Conservation (phyloP, 2,797 vertebrate genomes). For the Semotilus atromaculatus region DNA sequence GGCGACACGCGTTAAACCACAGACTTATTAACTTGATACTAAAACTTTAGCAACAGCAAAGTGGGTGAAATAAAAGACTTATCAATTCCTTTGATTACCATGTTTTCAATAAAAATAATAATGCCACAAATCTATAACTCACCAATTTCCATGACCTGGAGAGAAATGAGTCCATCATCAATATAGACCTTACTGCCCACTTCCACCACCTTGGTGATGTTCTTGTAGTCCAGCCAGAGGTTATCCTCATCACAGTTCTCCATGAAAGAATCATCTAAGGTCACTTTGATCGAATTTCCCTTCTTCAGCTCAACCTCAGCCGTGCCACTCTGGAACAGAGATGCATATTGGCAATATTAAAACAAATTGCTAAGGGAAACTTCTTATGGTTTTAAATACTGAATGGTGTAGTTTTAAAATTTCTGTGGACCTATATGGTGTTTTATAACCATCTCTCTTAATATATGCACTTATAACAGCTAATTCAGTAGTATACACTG, state of each 20-base stretch:
- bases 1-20: background rate
- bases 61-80: background rate
- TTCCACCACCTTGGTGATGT: constrained; percentile 91
- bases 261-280: constrained; percentile 87
- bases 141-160: constrained; percentile 92
- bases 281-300: constrained; percentile 87
- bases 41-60: background rate
- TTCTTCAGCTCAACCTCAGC: constrained; percentile 96
- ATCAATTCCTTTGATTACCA: background rate
- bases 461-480: background rate
- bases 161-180: constrained; percentile 95
- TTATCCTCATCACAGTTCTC: constrained; percentile 88
- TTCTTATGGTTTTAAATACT: background rate
- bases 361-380: background rate
- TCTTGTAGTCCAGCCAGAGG: constrained; percentile 98
- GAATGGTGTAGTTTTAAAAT: background rate
- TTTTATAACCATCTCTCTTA: background rate
- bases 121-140: constrained; percentile 45
- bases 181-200: constrained; percentile 93
- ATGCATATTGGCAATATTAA: background rate
- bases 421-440: background rate
- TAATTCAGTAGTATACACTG: too few species aligned
- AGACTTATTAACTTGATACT: background rate
- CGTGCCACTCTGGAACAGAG: constrained; percentile 85
- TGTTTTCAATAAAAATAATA: background rate